A percentile compares a stretch with the other conserved stretches of the same genome.
Evolutionary conservation across 1,140 invertebrate species (phyloP).

Genomic region (Sarcophaga peregrina): DNA sequence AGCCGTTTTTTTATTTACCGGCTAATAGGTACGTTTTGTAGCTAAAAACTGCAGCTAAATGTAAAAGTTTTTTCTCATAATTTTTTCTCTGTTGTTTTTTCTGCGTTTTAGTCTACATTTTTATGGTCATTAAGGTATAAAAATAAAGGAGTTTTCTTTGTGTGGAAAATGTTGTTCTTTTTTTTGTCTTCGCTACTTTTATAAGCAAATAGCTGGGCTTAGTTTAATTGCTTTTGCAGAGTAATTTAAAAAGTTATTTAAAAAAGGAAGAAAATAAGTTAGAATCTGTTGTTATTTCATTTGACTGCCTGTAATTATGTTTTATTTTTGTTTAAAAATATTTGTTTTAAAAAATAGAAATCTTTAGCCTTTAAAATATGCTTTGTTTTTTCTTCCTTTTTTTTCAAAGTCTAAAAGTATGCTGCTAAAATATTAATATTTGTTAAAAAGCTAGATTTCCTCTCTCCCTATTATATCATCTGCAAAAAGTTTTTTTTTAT

Average conservation of each 20-base stretch:
- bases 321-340: not conserved
- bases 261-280: not conserved
- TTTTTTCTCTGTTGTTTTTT: constrained; percentile 1
- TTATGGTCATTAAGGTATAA: constrained; percentile 8
- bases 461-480: not conserved
- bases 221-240: constrained; percentile 28
- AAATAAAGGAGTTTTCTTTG: no score
- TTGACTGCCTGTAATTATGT: not conserved
- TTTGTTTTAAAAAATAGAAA: not conserved
- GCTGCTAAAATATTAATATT: not conserved
- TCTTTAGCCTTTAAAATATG: no score
- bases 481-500: not conserved
- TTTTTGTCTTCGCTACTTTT: not conserved
- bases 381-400: no score
- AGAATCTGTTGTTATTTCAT: not conserved
- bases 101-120: not conserved
- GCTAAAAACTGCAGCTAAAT: not conserved
- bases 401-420: constrained; percentile 34
- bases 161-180: no score
- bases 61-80: not conserved
- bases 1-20: not conserved
- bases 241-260: not conserved
- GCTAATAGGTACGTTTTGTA: not conserved
- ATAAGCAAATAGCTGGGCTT: not conserved
- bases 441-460: not conserved